phyloP scores from a whole-genome alignment of 1,140 invertebrate genomes.

The Trichogramma pretiosum region DNA sequence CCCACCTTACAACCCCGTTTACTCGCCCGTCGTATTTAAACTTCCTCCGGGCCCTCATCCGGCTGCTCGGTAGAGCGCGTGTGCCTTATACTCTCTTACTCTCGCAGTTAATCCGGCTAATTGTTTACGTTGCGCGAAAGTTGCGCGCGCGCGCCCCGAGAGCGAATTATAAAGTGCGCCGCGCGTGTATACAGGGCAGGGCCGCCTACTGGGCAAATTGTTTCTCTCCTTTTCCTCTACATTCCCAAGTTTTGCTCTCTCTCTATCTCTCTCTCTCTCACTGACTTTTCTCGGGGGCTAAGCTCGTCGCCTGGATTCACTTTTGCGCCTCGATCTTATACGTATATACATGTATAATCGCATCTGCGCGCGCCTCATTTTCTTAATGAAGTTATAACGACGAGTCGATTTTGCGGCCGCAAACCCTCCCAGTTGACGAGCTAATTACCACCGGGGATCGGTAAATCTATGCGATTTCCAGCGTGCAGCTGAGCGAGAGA shows the following conservation, averaged over 20 bases:
- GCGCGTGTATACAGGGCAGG: conserved; percentile 11
- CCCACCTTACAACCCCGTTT: no score
- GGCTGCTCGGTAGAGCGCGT: no score
- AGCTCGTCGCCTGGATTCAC: no score
- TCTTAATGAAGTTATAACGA: conserved; percentile 26
- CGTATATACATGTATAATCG: conserved; percentile 22
- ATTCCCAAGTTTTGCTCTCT: neutral
- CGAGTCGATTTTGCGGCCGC: neutral
- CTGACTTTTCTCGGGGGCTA: no score
- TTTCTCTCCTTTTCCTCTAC: neutral
- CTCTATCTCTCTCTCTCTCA: neutral
- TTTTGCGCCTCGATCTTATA: neutral
- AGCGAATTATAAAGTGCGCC: conserved; percentile 33
- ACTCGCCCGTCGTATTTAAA: neutral
- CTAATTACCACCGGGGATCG: neutral
- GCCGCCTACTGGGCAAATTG: no score
- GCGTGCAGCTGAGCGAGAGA: neutral
- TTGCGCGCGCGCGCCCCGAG: no score
- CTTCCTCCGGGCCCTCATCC: conserved; percentile 9
- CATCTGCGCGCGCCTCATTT: conserved; percentile 27
- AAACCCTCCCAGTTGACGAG: neutral
- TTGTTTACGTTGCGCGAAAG: conserved; percentile 39
- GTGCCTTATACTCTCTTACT: conserved; percentile 2
- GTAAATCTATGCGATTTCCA: no score
- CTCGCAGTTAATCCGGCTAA: conserved; percentile 35